Evolutionary conservation across 2,797 vertebrate genomes (phyloP), one percentile per base, ranked within the genome.

Genomic region (Tiaroga cobitis): DNA sequence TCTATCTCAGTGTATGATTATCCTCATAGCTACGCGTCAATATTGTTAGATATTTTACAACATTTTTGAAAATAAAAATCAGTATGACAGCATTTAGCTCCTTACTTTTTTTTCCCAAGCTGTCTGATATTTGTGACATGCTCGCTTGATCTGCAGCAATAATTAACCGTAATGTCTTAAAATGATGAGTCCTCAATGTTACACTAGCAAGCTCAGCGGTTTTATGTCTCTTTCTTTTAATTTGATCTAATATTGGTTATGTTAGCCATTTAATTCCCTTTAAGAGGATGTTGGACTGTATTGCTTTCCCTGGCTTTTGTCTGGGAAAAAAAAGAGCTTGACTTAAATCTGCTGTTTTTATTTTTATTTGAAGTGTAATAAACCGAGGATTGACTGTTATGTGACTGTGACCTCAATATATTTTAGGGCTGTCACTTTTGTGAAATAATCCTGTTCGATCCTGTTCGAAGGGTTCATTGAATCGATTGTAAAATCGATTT

Each of bases 221-320:
- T 87, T 85, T 73, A 41, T 18, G 29, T 34, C 26, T 70, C 78
- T 63, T 49, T 54, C n/a, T 39, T 32, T 77, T 78, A 18, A 59
- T 74, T 59, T 49, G 46, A 39, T 68, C 10, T 46, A 61, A 83
- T 54, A 86, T 76, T 41, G 70, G 37, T 85, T 46, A 85, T 46
- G 43, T 65, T 85, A 80, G 75, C 41, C 79, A n/a, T 82, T 72
- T 85, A 51, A 68, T 82, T 78, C 67, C n/a, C n/a, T 89, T 32
- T 85, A 89, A 87, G 85, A 74, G 79, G 79, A 82, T 49, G 41
- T 26, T 34, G 56, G 46, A 63, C 56, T 68, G 72, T 51, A 37
- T 56, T 77, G 39, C 49, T 41, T 79, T 80, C 34, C 21, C 34
- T 51, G 8, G 59, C 74, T 63, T 39, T 26, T 41, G 39, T 63